These are phyloP conservation scores for Eonycteris spelaea DNA, from an alignment of 2,113 vertebrate species.

Conservation along the genomic window DNA sequence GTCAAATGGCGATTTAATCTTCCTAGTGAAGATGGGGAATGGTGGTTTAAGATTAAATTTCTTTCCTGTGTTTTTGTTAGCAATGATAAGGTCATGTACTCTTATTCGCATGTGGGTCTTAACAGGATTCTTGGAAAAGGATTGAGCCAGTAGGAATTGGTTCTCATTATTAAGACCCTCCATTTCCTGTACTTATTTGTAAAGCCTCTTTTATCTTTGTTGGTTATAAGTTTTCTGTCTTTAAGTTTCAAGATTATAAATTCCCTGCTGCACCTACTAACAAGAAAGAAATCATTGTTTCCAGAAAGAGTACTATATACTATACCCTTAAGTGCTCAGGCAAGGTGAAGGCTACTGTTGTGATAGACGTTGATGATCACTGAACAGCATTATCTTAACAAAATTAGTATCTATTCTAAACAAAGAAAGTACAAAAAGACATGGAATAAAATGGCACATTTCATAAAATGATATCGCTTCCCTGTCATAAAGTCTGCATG, in stretches of 20 bases:
- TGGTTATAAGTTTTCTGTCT: not conserved
- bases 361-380: not conserved
- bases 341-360: not conserved
- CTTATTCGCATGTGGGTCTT: not conserved
- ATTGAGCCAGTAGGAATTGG: not conserved
- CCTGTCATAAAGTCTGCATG: not conserved
- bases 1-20: conserved; percentile 32
- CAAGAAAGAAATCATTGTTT: conserved; percentile 26
- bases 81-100: not conserved
- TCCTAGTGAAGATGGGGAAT: conserved; percentile 1
- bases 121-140: not conserved
- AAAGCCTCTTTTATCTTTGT: conserved; percentile 20
- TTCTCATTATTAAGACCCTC: not conserved
- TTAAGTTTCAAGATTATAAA: not conserved
- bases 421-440: not conserved
- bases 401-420: not conserved
- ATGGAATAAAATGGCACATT: not conserved
- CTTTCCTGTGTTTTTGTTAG: conserved; percentile 16
- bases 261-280: not conserved
- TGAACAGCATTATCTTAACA: not conserved
- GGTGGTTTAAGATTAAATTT: conserved; percentile 31
- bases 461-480: not conserved
- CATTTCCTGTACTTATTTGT: not conserved
- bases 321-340: not conserved
- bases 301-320: not conserved